These are phyloP conservation scores for Nyleta sp. DNA, from an alignment of 2,888 invertebrate species.

Conservation along the genomic window DNA sequence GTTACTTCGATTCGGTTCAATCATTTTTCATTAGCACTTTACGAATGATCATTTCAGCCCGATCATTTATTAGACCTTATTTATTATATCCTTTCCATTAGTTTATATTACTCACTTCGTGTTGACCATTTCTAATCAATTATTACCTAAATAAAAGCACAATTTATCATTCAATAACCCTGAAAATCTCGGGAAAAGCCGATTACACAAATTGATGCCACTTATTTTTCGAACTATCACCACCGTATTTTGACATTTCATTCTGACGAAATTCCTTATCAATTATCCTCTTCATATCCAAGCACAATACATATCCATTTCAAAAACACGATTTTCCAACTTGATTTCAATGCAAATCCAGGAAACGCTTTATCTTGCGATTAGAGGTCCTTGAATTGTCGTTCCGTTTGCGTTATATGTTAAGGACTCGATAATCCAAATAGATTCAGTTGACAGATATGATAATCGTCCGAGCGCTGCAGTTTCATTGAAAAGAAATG, in stretches of 20 bases:
- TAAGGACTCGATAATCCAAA: conserved; percentile 3
- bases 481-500: conserved; percentile 26
- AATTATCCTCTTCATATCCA: no score
- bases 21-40: no score
- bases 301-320: no score
- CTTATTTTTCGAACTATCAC: neutral
- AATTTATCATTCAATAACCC: neutral
- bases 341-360: neutral
- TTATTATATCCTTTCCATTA: no score
- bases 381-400: conserved; percentile 4
- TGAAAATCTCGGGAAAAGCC: neutral
- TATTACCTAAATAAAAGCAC: neutral
- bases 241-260: no score
- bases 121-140: no score
- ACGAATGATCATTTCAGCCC: no score
- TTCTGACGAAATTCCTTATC: no score
- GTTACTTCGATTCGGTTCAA: no score
- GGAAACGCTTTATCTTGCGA: conserved; percentile 2
- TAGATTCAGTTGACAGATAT: conserved; percentile 14
- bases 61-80: no score
- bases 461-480: conserved; percentile 14
- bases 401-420: neutral
- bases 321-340: neutral
- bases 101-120: no score
- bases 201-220: neutral